Percentiles rank a stretch among this genome's conserved stretches.
These are phyloP conservation scores for Orthosia cruda DNA, from an alignment of 2,888 invertebrate genomes.

Conservation along the genomic window DNA sequence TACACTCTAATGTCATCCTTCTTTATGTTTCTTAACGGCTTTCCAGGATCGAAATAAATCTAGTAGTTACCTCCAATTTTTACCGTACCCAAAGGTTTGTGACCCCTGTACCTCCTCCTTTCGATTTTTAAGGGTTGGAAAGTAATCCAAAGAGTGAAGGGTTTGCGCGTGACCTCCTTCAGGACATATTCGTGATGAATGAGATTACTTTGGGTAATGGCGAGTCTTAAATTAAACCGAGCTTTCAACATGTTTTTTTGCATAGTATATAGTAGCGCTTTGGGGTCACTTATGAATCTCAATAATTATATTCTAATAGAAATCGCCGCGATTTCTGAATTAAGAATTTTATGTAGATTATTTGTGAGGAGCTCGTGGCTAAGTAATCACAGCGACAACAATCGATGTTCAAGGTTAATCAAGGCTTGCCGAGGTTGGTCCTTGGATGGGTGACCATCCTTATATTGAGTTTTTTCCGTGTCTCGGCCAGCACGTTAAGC, in stretches of 20 bases:
- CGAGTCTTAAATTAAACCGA: slow-evolving; percentile 17
- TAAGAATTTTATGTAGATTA: too few relatives aligned
- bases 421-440: too few relatives aligned
- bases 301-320: not conserved
- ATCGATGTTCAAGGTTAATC: too few relatives aligned
- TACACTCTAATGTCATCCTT: not conserved
- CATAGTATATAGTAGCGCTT: too few relatives aligned
- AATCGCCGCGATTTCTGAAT: too few relatives aligned
- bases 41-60: not conserved
- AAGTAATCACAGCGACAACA: too few relatives aligned
- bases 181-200: slow-evolving; percentile 33
- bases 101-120: slow-evolving; percentile 15
- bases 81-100: not conserved
- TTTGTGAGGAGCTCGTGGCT: too few relatives aligned
- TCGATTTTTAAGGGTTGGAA: slow-evolving; percentile 42
- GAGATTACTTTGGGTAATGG: slow-evolving; percentile 35
- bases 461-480: too few relatives aligned
- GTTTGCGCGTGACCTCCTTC: slow-evolving; percentile 24
- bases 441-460: too few relatives aligned
- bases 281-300: not conserved
- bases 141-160: slow-evolving; percentile 45
- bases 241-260: slow-evolving; percentile 10
- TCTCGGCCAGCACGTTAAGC: too few relatives aligned
- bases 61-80: not conserved
- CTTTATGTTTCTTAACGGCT: too few relatives aligned